A percentile compares a stretch with the other conserved stretches of the same genome.
These are phyloP conservation scores for Eristalinus sepulchralis DNA, from an alignment of 2,888 invertebrate genomes.

Conservation along the genomic window DNA sequence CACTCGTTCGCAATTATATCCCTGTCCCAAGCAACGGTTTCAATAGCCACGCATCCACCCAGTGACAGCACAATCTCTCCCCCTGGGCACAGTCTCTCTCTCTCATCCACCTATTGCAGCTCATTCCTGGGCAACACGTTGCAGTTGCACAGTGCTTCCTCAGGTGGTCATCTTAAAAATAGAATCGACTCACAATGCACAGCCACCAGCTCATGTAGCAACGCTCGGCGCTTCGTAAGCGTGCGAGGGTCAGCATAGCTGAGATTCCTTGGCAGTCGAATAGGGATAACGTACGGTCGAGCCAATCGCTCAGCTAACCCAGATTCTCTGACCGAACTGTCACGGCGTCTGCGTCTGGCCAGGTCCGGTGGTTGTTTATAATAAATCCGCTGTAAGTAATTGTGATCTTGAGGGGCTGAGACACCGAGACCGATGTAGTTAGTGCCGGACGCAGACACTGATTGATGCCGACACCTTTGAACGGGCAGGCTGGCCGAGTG, in stretches of 20 bases:
- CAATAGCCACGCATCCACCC: background rate
- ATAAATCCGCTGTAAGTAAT: background rate
- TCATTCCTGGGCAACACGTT: background rate
- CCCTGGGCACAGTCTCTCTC: too few species aligned
- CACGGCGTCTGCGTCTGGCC: background rate
- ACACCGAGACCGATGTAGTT: background rate
- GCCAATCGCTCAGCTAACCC: conserved; percentile 22
- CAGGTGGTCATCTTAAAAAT: background rate
- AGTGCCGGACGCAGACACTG: conserved; percentile 10
- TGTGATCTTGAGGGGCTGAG: background rate
- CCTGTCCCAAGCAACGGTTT: background rate
- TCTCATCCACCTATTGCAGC: background rate
- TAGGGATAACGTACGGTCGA: conserved; percentile 28
- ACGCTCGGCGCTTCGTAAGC: background rate
- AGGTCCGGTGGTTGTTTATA: background rate
- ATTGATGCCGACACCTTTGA: conserved; percentile 22
- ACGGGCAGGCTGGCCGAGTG: background rate
- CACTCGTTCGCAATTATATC: background rate
- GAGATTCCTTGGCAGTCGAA: conserved; percentile 41
- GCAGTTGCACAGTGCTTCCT: background rate
- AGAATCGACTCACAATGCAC: background rate
- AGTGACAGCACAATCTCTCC: too few species aligned
- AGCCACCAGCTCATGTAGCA: background rate
- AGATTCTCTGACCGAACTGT: background rate
- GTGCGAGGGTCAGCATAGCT: conserved; percentile 27